Percentiles rank a stretch among this genome's conserved stretches.
These are phyloP conservation scores for Thymelicus sylvestris DNA, from an alignment of 2,888 invertebrate species.

Conservation along the genomic window DNA sequence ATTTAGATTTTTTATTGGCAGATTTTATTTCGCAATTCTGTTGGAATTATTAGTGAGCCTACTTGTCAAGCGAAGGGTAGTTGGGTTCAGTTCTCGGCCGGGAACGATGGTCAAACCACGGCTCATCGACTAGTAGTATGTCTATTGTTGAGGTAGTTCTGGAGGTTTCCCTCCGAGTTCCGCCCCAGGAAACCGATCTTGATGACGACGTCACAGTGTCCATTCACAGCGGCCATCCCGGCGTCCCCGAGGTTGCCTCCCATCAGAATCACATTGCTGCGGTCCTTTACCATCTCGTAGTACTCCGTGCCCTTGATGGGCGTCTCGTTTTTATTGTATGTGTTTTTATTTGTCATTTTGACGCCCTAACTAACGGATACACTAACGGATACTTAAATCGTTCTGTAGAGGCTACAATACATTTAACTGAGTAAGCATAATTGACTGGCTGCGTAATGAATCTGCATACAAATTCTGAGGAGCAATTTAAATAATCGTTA, in stretches of 20 bases:
- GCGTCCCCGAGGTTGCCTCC: slow-evolving; percentile 96
- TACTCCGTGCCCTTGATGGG: slow-evolving; percentile 92
- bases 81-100: no score
- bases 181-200: slow-evolving; percentile 97
- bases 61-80: no score
- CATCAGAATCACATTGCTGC: slow-evolving; percentile 93
- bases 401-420: no score
- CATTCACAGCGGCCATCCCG: slow-evolving; percentile 95
- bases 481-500: no score
- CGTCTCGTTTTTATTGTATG: slow-evolving; percentile 97
- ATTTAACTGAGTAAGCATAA: no score
- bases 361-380: no score
- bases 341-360: slow-evolving; percentile 68
- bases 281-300: slow-evolving; percentile 87
- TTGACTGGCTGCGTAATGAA: no score
- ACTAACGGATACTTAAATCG: no score
- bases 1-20: no score
- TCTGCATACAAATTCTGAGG: no score
- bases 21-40: no score
- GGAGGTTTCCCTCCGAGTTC: slow-evolving; percentile 88
- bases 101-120: slow-evolving; percentile 54
- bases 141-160: slow-evolving; percentile 92
- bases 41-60: no score
- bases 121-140: slow-evolving; percentile 95
- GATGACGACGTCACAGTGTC: slow-evolving; percentile 89